Evolutionary conservation across 2,797 vertebrate genomes (phyloP).

Genomic region (Muscicapa comitata): DNA sequence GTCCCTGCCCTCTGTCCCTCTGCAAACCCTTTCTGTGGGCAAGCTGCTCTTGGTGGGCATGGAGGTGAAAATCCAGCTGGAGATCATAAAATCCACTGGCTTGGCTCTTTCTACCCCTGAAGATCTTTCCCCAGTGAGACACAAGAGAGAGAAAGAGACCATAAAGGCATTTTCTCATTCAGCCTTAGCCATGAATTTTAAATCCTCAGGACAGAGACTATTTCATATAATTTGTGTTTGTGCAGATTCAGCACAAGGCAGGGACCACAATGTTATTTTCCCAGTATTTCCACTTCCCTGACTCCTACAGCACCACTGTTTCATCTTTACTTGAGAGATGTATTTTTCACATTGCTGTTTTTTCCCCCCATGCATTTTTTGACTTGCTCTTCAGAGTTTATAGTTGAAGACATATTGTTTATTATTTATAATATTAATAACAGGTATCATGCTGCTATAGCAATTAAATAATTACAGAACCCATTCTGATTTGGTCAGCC

Average conservation of each 20-base stretch:
- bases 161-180: neutral
- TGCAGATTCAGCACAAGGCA: neutral
- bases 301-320: neutral
- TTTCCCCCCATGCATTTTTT: neutral
- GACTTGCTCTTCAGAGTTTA: neutral
- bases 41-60: neutral
- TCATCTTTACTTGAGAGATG: neutral
- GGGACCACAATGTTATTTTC: neutral
- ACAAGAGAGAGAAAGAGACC: neutral
- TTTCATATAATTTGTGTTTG: neutral
- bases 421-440: constrained; percentile 38
- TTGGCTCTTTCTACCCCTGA: neutral
- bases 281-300: neutral
- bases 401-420: neutral
- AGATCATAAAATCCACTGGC: neutral
- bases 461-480: constrained; percentile 29
- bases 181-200: neutral
- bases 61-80: neutral
- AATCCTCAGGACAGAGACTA: neutral
- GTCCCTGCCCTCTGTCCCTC: neutral
- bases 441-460: neutral
- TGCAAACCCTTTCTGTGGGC: neutral
- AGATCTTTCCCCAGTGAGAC: neutral
- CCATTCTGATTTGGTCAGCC: neutral
- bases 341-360: neutral